These are phyloP conservation scores for Malurus splendens DNA, from an alignment of 2,797 vertebrate species.

Conservation along the genomic window DNA sequence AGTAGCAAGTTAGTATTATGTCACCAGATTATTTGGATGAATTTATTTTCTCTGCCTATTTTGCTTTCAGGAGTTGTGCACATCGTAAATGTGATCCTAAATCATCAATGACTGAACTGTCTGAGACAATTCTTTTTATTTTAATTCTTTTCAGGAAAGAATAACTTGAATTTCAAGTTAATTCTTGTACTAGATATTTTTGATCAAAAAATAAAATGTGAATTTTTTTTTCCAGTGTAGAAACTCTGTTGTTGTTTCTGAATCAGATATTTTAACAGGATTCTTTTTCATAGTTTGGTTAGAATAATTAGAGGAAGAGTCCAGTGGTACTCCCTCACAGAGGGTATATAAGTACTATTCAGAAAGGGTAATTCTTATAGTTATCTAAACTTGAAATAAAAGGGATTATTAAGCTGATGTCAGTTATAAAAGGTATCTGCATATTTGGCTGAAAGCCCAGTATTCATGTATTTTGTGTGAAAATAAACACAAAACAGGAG, in stretches of 20 bases:
- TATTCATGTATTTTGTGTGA: background rate
- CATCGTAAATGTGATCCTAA: background rate
- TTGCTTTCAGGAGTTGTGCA: background rate
- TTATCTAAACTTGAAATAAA: background rate
- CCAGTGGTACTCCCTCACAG: background rate
- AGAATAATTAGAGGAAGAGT: background rate
- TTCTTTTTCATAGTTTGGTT: background rate
- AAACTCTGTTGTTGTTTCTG: background rate
- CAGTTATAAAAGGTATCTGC: background rate
- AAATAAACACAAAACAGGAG: background rate
- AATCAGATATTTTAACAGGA: background rate
- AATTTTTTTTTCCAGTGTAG: background rate
- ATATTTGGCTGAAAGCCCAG: background rate
- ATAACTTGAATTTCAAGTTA: background rate
- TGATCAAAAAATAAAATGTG: background rate
- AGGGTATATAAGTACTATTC: background rate
- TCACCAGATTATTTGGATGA: background rate
- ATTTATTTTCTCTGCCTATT: background rate
- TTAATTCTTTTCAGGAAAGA: background rate
- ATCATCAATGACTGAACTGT: background rate
- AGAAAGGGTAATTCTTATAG: background rate
- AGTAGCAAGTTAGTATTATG: background rate
- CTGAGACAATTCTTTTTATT: background rate
- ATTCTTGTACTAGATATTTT: background rate
- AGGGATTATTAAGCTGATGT: background rate